Evolutionary conservation across 2,113 vertebrate species (phyloP), one percentile per base, ranked within the genome.

Genomic region (Acanthochromis polyacanthus): DNA sequence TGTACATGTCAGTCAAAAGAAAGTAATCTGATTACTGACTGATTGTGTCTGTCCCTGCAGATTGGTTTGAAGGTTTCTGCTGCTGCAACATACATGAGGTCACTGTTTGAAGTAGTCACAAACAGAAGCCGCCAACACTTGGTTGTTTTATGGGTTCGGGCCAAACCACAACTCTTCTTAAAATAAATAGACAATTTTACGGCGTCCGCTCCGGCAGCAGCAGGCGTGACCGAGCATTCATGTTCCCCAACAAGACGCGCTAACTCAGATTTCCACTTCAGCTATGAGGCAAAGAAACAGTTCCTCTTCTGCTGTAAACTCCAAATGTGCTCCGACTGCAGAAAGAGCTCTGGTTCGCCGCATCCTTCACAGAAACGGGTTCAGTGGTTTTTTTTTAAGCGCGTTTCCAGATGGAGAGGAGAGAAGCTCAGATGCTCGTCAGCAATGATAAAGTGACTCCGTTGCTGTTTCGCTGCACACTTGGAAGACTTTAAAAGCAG

Each of bases 271-370:
- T 75, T 63, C 43, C 17, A 69, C 17, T 64, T 57, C 20, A 65
- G 71, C 63, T 28, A 58, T 30, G 16, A 73, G 36, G 66, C 38
- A 53, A 22, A 43, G 20, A 78, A 81, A 51, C 61, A 17, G 59
- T 69, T 74, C 75, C 28, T 19, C 55, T 30, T 55, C 59, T 59
- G 40, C 59, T 62, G 66, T 25, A 53, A 73, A 83, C 28, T 66
- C 20, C 65, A 60, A 81, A 88, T 82, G 64, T 81, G 83, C 83
- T 72, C 73, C 23, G 69, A 64, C 70, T 75, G 78, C 74, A 81
- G 75, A 85, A 84, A 86, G 59, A 9, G 6, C n/a, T 71, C 48
- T 69, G 72, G 58, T 36, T 23, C 46, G 30, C 46, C 55, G 73
- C 59, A 3, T 7, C 53, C 65, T 81, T 61, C 70, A 81, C 63